These are phyloP conservation scores for Geodia barretti DNA, from an alignment of 37 sponge, comb jelly and placozoan species.

Conservation along the genomic window DNA sequence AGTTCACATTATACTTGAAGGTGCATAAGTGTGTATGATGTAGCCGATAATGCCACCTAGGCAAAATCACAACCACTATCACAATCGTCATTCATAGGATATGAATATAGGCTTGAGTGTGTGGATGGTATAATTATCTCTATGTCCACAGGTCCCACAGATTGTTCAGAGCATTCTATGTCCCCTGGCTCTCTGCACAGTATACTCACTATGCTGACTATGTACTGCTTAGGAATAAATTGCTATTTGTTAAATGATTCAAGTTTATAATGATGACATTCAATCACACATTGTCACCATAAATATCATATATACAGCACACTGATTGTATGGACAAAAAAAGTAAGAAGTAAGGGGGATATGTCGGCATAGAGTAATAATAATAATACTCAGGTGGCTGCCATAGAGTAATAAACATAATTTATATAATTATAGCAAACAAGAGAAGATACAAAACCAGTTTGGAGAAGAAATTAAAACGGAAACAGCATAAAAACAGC, in stretches of 20 bases:
- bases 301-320: background rate
- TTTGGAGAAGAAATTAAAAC: no score
- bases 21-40: no score
- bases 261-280: background rate
- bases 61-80: no score
- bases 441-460: no score
- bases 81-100: no score
- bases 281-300: background rate
- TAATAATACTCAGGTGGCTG: no score
- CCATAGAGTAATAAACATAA: no score
- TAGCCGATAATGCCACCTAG: background rate
- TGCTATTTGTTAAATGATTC: background rate
- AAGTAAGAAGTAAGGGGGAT: background rate
- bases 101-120: background rate
- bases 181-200: slow-evolving; percentile 57
- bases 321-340: background rate
- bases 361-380: background rate
- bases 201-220: slow-evolving; percentile 42
- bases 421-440: no score
- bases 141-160: slow-evolving; percentile 67
- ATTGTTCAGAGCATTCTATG: slow-evolving; percentile 79
- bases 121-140: background rate
- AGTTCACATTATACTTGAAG: no score
- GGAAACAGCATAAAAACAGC: no score
- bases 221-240: slow-evolving; percentile 47